These are phyloP conservation scores for Fistularia tabacaria DNA, from an alignment of 2,797 vertebrate species.

Conservation along the genomic window DNA sequence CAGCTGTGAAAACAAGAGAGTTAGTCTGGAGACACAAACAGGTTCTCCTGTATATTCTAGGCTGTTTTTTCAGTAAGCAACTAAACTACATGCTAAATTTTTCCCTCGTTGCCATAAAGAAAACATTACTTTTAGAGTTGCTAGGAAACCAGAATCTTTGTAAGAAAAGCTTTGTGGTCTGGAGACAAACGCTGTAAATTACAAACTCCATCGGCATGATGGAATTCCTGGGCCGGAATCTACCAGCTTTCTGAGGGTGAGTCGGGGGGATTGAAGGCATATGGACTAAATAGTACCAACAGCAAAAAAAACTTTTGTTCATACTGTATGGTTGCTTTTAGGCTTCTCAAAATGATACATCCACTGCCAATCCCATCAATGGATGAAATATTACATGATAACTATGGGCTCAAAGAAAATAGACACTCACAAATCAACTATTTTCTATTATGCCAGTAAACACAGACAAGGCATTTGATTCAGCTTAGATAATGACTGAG, in stretches of 20 bases:
- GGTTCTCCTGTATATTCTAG: not conserved
- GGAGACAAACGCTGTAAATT: conserved; percentile 72
- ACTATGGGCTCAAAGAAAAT: too few relatives aligned
- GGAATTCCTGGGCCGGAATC: conserved; percentile 61
- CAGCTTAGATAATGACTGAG: too few relatives aligned
- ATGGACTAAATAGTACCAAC: conserved; percentile 1
- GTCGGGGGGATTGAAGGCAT: conserved; percentile 41
- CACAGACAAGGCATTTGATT: too few relatives aligned
- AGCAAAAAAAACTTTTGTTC: conserved; percentile 10
- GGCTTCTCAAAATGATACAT: too few relatives aligned
- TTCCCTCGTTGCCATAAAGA: conserved; percentile 39
- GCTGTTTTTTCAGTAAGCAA: conserved; percentile 8
- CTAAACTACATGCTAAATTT: conserved; percentile 34
- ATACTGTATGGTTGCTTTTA: conserved; percentile 4
- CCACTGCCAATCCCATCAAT: too few relatives aligned
- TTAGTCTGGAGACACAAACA: not conserved
- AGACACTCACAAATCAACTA: too few relatives aligned
- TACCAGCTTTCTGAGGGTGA: conserved; percentile 35
- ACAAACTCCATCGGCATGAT: conserved; percentile 60
- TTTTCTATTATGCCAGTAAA: too few relatives aligned
- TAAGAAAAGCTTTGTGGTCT: conserved; percentile 72
- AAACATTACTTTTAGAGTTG: conserved; percentile 70
- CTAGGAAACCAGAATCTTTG: conserved; percentile 67
- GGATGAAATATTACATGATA: too few relatives aligned
- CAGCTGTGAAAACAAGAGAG: not conserved